Conservation (phyloP, 2,888 invertebrate genomes). For the Ethmia dodecea region DNA sequence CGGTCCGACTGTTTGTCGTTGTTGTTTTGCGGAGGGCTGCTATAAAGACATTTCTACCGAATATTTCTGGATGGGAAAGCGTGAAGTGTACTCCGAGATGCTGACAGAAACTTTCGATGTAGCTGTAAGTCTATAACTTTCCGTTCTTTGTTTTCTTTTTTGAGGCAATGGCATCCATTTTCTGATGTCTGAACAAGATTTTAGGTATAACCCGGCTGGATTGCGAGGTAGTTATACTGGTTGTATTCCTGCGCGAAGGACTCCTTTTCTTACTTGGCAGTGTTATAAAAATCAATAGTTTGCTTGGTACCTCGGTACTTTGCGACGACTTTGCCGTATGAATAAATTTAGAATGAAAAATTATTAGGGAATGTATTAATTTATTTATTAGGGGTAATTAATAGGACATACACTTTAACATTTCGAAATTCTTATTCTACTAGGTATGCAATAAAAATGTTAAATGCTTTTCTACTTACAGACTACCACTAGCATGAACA, state of each 20-base stretch:
- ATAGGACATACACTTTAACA: no score
- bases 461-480: no score
- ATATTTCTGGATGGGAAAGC: conserved; percentile 73
- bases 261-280: conserved; percentile 21
- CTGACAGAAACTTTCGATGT: conserved; percentile 54
- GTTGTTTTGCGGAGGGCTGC: conserved; percentile 64
- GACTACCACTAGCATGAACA: no score
- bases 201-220: conserved; percentile 30
- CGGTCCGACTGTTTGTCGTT: conserved; percentile 64
- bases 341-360: no score
- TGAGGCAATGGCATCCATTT: conserved; percentile 46
- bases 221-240: conserved; percentile 12
- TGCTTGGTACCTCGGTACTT: no score
- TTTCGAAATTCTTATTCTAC: no score
- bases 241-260: background rate
- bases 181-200: conserved; percentile 21
- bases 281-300: conserved; percentile 28
- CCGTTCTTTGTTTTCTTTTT: conserved; percentile 26
- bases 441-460: no score
- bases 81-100: conserved; percentile 69
- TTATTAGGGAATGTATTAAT: no score
- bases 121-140: conserved; percentile 39
- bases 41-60: conserved; percentile 72
- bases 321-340: no score
- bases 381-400: no score